Percentiles rank a stretch among this genome's conserved stretches.
These are phyloP conservation scores for Oreocharis arfaki DNA, from an alignment of 2,113 vertebrate genomes.

Conservation along the genomic window DNA sequence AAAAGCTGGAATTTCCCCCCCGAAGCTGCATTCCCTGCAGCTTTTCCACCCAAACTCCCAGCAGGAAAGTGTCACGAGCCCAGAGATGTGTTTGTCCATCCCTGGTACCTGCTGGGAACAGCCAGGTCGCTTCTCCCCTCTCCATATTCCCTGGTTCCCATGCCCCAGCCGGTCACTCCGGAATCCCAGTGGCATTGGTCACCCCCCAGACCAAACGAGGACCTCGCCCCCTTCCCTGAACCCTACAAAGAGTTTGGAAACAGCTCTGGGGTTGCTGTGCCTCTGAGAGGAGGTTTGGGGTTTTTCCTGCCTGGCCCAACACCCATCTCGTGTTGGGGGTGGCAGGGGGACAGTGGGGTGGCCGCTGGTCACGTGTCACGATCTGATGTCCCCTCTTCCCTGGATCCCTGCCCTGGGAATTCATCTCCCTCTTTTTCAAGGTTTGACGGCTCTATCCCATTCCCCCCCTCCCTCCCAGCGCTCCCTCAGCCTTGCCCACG, in stretches of 20 bases:
- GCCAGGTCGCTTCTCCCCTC: neutral
- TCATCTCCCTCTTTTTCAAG: neutral
- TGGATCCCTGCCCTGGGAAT: neutral
- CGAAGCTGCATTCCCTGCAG: neutral
- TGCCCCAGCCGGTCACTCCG: neutral
- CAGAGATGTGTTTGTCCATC: neutral
- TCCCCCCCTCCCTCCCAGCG: neutral
- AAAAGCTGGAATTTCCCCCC: neutral
- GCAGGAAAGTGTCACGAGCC: fast-evolving
- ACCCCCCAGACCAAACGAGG: neutral
- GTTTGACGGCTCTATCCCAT: neutral
- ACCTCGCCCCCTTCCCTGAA: neutral
- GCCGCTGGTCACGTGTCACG: neutral
- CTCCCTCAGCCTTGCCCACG: neutral
- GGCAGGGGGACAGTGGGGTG: neutral
- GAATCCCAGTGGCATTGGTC: neutral
- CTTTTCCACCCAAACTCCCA: neutral
- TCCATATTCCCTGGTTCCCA: fast-evolving
- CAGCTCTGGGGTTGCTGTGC: neutral
- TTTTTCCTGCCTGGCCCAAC: neutral
- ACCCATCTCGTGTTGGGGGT: neutral
- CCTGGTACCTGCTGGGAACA: neutral
- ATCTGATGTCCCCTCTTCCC: neutral
- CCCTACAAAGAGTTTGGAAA: neutral
- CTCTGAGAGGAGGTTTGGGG: neutral